These are phyloP conservation scores for Corydoras maculifer DNA, from an alignment of 2,113 vertebrate genomes.

Conservation along the genomic window DNA sequence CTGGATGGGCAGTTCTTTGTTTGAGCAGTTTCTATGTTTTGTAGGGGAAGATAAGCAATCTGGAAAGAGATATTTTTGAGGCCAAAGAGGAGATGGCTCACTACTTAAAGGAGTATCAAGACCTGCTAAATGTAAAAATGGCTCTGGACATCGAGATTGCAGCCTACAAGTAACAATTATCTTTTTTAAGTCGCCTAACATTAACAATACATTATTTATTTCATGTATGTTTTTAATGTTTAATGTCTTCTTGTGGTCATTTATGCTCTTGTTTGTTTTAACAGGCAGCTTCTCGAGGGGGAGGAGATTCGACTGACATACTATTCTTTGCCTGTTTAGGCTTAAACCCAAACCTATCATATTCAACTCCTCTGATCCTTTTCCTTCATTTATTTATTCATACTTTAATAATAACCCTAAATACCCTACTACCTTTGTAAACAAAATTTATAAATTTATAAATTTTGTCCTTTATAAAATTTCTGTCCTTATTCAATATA, in stretches of 20 bases:
- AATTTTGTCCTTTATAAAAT: too few relatives aligned
- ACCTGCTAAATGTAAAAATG: constrained; percentile 96
- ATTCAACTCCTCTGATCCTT: background rate
- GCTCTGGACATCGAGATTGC: constrained; percentile 95
- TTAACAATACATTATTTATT: too few relatives aligned
- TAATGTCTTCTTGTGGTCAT: too few relatives aligned
- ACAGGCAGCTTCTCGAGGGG: constrained; percentile 78
- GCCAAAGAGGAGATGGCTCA: constrained; percentile 83
- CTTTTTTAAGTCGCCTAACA: too few relatives aligned
- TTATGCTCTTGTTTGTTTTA: constrained; percentile 21
- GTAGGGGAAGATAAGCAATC: constrained; percentile 67
- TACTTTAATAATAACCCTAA: too few relatives aligned
- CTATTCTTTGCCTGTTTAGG: constrained; percentile 50
- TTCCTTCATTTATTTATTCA: background rate
- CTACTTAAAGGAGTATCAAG: constrained; percentile 90
- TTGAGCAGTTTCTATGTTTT: background rate
- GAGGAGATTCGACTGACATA: constrained; percentile 76
- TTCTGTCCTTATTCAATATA: too few relatives aligned
- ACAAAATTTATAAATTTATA: too few relatives aligned
- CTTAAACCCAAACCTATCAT: constrained; percentile 43
- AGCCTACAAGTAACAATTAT: constrained; percentile 79
- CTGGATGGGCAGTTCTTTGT: too few relatives aligned
- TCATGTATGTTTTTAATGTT: too few relatives aligned
- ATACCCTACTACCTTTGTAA: too few relatives aligned
- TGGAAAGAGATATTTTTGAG: constrained; percentile 68